Conservation (phyloP, 2,113 vertebrate genomes). For the Thamnophis sirtalis region DNA sequence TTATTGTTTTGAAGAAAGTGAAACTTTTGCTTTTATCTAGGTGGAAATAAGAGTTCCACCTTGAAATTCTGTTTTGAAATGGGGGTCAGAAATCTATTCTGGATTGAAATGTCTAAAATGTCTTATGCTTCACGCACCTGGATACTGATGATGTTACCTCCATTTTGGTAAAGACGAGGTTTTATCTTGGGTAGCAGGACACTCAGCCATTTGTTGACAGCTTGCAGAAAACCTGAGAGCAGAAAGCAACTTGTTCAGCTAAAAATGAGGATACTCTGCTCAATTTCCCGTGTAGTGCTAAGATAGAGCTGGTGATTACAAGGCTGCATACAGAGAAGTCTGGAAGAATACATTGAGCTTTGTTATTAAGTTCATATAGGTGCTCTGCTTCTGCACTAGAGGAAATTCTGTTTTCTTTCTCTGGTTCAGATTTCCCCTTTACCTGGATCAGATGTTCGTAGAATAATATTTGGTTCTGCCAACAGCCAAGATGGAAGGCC, state of each 20-base stretch:
- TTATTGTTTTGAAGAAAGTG: no score
- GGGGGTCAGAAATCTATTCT: no score
- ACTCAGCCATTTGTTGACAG: slow-evolving; percentile 85
- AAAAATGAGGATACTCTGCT: background rate
- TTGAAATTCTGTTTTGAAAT: no score
- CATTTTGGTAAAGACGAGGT: slow-evolving; percentile 83
- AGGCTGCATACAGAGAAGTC: background rate
- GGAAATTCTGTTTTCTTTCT: background rate
- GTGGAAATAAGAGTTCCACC: no score
- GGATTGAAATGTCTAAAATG: background rate
- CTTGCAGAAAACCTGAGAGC: slow-evolving; percentile 80
- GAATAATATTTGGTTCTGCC: slow-evolving; percentile 77
- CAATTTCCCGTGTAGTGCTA: background rate
- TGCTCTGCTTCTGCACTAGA: background rate
- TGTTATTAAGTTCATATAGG: background rate
- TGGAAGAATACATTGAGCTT: background rate
- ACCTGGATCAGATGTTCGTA: slow-evolving; percentile 88
- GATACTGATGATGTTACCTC: slow-evolving; percentile 91
- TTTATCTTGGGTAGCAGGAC: slow-evolving; percentile 86
- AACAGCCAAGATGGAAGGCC: slow-evolving; percentile 93
- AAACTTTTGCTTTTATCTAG: no score
- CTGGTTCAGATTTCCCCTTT: background rate
- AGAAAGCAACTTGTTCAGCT: slow-evolving; percentile 25
- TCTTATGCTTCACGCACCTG: slow-evolving; percentile 72
- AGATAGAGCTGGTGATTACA: background rate